A percentile compares a stretch with the other conserved stretches of the same genome.
These are phyloP conservation scores for Julus scanicus DNA, from an alignment of 2,888 invertebrate species.

Conservation along the genomic window DNA sequence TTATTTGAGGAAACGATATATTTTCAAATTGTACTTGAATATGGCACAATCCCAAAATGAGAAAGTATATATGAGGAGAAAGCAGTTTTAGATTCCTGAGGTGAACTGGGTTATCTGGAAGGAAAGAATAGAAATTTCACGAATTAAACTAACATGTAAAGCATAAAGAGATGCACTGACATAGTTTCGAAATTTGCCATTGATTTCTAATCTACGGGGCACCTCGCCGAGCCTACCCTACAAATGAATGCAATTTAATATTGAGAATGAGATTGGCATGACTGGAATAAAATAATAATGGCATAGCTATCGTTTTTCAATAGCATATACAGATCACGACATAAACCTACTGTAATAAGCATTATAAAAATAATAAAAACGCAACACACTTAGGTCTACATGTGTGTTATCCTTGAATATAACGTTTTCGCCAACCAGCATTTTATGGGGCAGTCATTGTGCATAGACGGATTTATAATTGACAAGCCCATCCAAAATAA, in stretches of 20 bases:
- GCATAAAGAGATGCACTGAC: not conserved
- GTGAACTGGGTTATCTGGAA: not conserved
- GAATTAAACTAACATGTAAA: not conserved
- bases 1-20: too few relatives aligned
- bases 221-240: not conserved
- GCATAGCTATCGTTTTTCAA: not conserved
- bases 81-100: not conserved
- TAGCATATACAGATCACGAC: not conserved
- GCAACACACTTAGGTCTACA: not conserved
- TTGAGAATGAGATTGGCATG: conserved; percentile 25
- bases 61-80: not conserved
- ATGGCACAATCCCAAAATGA: not conserved
- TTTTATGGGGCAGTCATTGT: not conserved
- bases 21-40: too few relatives aligned
- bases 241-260: not conserved
- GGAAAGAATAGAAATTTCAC: not conserved
- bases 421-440: not conserved
- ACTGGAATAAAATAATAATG: conserved; percentile 36
- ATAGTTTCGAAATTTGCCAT: conserved; percentile 3
- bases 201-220: conserved; percentile 13
- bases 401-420: conserved; percentile 12
- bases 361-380: not conserved
- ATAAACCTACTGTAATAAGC: not conserved
- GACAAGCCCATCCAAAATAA: not conserved
- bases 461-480: not conserved